Evolutionary conservation across 2,797 vertebrate genomes (phyloP), one percentile per base, ranked within the genome.

Genomic region (Menidia menidia): DNA sequence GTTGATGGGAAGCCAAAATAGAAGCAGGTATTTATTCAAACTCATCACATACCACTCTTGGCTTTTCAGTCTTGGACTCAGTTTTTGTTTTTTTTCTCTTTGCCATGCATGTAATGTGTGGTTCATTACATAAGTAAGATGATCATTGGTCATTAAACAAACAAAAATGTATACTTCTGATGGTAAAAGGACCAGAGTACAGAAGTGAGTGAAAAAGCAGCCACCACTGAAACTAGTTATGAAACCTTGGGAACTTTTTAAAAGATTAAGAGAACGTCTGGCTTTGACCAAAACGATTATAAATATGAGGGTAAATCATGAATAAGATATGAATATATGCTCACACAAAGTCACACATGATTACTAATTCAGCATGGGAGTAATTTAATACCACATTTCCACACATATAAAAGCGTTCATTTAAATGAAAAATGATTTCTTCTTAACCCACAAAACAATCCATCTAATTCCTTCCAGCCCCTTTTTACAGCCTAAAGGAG

Each of bases 401-500:
- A 59, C 69, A 77, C 55, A 50, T 60, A 70, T 47, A 69, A 67
- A 76, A 56, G 43, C 31, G 60, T 77, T 59, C 5, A 73, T 84
- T 73, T 60, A 59, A 13, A 47, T 39, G 41, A 35, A 58, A 56
- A 39, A 55, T 84, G 81, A 72, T 78, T 82, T 81, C 32, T 19
- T 47, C 74, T 76, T 73, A 54, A 65, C 73, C 64, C 32, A n/a
- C 43, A 35, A 48, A 83, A 78, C 3, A n/a, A 47, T 62, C 25
- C 45, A 75, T 71, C 85, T 74, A 76, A 60, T 76, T 59, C 41
- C 45, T 52, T 55, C 62, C 51, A 68, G 60, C 69, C 82, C 64
- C 75, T 86, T 83, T 85, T 68, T 73, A 54, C 64, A 71, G 77
- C 74, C 67, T 60, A 35, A 73, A 77, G 61, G 58, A 81, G 68